Conservation (phyloP, 2,113 vertebrate genomes). For the Camelus bactrianus region DNA sequence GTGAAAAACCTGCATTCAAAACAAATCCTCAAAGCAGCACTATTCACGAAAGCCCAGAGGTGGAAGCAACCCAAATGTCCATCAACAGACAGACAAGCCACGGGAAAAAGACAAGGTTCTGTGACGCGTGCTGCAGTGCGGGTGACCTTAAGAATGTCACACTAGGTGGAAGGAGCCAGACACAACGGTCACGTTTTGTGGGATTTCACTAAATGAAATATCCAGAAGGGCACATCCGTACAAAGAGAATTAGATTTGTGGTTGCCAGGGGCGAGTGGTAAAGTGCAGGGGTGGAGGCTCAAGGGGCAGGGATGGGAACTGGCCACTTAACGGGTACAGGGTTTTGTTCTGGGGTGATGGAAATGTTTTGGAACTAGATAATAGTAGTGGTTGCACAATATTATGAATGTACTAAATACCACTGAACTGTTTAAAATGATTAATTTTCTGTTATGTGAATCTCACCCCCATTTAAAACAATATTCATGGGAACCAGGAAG, state of each 20-base stretch:
- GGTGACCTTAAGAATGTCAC: neutral
- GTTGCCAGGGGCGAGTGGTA: neutral
- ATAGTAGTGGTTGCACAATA: neutral
- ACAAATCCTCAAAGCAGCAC: neutral
- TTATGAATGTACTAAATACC: neutral
- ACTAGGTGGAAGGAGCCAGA: neutral
- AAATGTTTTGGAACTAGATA: neutral
- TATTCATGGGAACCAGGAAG: neutral
- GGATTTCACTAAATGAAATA: neutral
- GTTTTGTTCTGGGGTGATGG: neutral
- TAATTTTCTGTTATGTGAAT: neutral
- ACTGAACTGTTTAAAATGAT: neutral
- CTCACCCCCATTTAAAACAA: neutral
- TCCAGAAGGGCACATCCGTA: too few relatives aligned
- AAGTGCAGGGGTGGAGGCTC: fast-evolving
- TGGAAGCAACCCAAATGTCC: neutral
- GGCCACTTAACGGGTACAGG: neutral
- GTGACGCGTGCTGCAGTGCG: fast-evolving
- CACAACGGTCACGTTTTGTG: neutral
- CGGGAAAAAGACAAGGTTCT: fast-evolving
- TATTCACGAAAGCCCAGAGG: neutral
- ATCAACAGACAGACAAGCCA: neutral
- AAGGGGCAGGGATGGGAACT: neutral
- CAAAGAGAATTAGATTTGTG: fast-evolving
- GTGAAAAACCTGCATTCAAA: neutral